phyloP scores from a whole-genome alignment of 2,113 vertebrate genomes.

The Saimiri boliviensis region DNA sequence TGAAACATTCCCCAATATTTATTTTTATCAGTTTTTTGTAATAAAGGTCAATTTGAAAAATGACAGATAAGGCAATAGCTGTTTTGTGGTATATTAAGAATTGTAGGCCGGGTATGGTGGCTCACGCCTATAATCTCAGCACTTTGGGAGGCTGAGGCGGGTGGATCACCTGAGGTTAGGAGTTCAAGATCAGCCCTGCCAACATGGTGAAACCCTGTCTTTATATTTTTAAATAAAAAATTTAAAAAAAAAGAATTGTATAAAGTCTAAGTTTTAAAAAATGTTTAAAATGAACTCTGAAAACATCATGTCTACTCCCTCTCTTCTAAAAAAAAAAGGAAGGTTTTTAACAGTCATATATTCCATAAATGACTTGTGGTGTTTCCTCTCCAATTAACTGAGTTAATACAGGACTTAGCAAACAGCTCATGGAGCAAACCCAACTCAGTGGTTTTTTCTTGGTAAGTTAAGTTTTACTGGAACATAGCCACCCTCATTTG shows the following conservation, averaged over 20 bases:
- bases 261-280: neutral
- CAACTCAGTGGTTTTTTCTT: neutral
- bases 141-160: no score
- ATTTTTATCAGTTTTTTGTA: neutral
- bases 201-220: no score
- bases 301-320: neutral
- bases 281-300: neutral
- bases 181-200: no score
- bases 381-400: neutral
- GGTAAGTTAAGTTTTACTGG: neutral
- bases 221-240: no score
- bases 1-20: neutral
- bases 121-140: no score
- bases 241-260: no score
- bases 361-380: neutral
- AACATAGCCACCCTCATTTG: neutral
- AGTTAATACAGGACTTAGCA: neutral
- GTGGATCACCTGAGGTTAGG: no score
- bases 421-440: neutral
- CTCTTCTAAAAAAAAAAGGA: neutral
- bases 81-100: neutral
- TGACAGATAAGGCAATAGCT: neutral
- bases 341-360: neutral
- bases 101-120: neutral
- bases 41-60: neutral